Evolutionary conservation across 2,113 vertebrate species (phyloP).

Genomic region (Oxygymnocypris stewartii): DNA sequence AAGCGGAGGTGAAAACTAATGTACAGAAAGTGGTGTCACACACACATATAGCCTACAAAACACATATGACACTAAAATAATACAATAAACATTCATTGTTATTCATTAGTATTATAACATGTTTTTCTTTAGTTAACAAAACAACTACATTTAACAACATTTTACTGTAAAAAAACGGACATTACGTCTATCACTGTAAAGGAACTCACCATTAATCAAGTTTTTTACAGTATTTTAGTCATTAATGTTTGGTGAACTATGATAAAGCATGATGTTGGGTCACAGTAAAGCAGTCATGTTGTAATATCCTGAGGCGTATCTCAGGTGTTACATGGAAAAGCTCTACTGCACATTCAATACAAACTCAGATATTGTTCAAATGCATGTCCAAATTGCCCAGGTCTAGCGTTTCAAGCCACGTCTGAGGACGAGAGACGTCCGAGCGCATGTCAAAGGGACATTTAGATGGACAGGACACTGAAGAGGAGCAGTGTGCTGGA

Average conservation of each 20-base stretch:
- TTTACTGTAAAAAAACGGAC: no score
- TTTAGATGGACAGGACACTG: conserved; percentile 25
- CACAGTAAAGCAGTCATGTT: neutral
- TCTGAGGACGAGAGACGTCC: neutral
- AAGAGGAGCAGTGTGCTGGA: conserved; percentile 30
- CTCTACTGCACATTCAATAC: neutral
- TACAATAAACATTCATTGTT: no score
- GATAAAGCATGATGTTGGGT: neutral
- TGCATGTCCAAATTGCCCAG: neutral
- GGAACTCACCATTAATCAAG: no score
- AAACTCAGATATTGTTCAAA: neutral
- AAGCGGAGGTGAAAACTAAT: neutral
- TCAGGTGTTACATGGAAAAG: neutral
- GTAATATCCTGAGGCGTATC: neutral
- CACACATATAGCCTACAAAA: no score
- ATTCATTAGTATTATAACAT: no score
- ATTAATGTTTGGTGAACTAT: neutral
- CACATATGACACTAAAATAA: no score
- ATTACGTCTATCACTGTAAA: no score
- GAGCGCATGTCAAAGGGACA: neutral
- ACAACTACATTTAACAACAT: no score
- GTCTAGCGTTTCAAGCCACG: neutral
- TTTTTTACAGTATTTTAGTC: neutral
- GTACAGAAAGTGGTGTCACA: no score
- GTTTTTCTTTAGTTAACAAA: no score